These are phyloP conservation scores for Acipenser transmontanus DNA, from an alignment of 2,797 vertebrate genomes.

Conservation along the genomic window DNA sequence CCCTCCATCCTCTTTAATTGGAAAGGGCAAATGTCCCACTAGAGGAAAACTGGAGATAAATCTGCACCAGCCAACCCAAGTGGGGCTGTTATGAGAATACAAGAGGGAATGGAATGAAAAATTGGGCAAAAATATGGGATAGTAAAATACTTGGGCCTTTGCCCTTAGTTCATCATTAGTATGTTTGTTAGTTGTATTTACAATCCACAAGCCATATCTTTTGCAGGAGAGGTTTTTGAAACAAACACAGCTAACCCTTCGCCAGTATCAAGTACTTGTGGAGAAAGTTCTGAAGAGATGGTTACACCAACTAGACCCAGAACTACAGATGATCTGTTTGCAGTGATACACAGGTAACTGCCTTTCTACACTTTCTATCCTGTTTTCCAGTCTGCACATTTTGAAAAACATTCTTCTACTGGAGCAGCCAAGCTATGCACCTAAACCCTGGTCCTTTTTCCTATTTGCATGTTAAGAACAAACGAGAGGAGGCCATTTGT, in stretches of 20 bases:
- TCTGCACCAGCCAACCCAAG: slow-evolving; percentile 49
- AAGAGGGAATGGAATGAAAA: slow-evolving; percentile 33
- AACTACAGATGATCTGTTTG: slow-evolving; percentile 95
- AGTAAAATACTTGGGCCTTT: slow-evolving; percentile 18
- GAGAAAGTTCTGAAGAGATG: slow-evolving; percentile 54
- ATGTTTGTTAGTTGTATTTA: background rate
- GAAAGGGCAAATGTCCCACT: slow-evolving; percentile 29
- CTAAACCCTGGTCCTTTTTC: no score
- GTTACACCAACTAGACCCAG: slow-evolving; percentile 78
- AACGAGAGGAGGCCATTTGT: no score
- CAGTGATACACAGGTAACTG: slow-evolving; percentile 91
- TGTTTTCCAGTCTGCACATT: no score
- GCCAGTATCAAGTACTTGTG: slow-evolving; percentile 47
- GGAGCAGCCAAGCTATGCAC: no score
- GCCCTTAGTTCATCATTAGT: background rate
- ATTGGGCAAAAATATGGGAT: slow-evolving; percentile 47
- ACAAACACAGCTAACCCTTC: slow-evolving; percentile 46
- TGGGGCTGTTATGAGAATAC: slow-evolving; percentile 45
- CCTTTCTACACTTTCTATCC: no score
- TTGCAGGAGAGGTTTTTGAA: slow-evolving; percentile 73
- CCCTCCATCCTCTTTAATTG: slow-evolving; percentile 21
- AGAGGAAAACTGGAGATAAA: slow-evolving; percentile 45
- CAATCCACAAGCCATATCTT: slow-evolving; percentile 9
- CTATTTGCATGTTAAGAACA: no score
- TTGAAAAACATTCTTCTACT: no score